Percentiles rank a stretch among this genome's conserved stretches.
phyloP scores from a whole-genome alignment of 92 coral and sea anemone species.

The Parazoanthus atlanticus region DNA sequence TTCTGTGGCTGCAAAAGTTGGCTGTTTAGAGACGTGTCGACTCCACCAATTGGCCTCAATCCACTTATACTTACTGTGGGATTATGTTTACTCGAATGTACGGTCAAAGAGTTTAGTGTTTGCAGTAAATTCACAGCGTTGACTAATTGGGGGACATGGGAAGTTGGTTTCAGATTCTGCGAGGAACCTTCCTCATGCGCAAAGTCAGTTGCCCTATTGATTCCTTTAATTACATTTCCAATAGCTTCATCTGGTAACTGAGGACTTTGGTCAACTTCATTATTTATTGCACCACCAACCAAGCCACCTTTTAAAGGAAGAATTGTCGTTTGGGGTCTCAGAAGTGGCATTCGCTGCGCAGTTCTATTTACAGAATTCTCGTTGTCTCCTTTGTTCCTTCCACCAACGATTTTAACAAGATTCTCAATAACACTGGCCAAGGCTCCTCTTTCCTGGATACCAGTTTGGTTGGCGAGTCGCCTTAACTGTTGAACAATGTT shows the following conservation, averaged over 20 bases:
- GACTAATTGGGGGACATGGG: neutral
- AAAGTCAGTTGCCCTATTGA: neutral
- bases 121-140: neutral
- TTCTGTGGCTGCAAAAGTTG: neutral
- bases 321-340: slow-evolving; percentile 25
- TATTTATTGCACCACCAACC: slow-evolving; percentile 40
- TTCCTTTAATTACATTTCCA: neutral
- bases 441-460: slow-evolving; percentile 15
- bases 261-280: neutral
- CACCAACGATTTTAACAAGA: neutral
- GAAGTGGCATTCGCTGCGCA: neutral
- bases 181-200: neutral
- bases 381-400: neutral
- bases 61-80: neutral
- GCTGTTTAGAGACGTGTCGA: neutral
- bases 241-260: neutral
- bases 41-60: slow-evolving; percentile 1
- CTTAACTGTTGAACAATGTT: slow-evolving; percentile 5
- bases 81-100: neutral
- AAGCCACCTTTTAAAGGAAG: slow-evolving; percentile 24
- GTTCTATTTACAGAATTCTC: neutral
- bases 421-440: slow-evolving; percentile 8
- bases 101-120: neutral
- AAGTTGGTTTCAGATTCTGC: neutral
- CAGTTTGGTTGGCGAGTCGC: neutral